Base-by-base conservation (phyloP, 35 echinoderm and acorn worm species). In the Heliocidaris tuberculata region DNA sequence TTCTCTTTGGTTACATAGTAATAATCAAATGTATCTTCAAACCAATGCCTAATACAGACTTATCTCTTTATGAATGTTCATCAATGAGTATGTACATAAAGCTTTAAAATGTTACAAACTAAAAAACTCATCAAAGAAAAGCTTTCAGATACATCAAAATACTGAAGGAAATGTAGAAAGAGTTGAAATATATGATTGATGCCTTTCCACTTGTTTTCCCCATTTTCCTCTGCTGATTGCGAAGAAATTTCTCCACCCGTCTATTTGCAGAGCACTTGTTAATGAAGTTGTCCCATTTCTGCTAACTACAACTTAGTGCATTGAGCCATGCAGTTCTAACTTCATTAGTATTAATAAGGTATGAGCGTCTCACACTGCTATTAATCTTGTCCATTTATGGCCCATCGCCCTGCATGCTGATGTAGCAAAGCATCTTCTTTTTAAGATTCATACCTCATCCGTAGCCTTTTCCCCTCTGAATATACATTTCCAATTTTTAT, bases 341-440 rank as follows among this genome's bases (percentile, higher is more conserved):
- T 89, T 89, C 87, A 89, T 89, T 89, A 89, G 47, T 48, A 89
- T 89, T 48, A 89, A 89, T 89, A 89, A 89, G 47, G 47, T 48
- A 89, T 89, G 87, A 48, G 31, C 4, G 6, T 48, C 87, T 89
- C 87, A 89, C 87, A 89, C 87, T 32, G 24, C 87, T 27, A 89
- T 89, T 89, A 89, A 89, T 89, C 87, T 89, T 89, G 87, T 89
- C 87, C 87, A 89, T 89, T 89, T 89, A 89, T 48, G 87, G 87
- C 87, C 31, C 47, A 89, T 89, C 32, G 47, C 31, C 87, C 32
- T 89, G 87, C 87, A 89, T 89, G 30, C 87, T 89, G 87, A 89
- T 89, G 87, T 48, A 89, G 3, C 65, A 78, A 78, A 78, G 65
- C 27, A 24, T 78, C 19, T 27, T 78, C 87, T 89, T 89, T 89